Evolutionary conservation across 2,888 invertebrate species (phyloP).

Genomic region (Pyrocoelia pectoralis): DNA sequence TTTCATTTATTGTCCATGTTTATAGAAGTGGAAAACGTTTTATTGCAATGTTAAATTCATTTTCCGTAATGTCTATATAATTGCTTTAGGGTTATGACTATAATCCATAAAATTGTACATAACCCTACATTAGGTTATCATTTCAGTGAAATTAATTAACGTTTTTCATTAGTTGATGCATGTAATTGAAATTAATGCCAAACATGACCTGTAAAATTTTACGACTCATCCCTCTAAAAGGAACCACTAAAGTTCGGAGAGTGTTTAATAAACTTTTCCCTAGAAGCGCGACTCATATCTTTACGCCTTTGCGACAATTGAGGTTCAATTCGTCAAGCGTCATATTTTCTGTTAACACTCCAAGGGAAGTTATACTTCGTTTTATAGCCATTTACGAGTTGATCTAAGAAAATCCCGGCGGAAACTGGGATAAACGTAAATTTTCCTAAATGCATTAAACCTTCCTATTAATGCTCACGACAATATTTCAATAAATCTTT

Average conservation of each 20-base stretch:
- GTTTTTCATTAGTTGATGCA: not conserved
- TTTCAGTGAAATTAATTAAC: not conserved
- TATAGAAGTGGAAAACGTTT: not conserved
- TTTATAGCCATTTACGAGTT: conserved; percentile 21
- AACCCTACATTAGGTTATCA: not conserved
- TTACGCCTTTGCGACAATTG: conserved; percentile 13
- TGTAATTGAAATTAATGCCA: not conserved
- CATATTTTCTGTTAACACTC: conserved; percentile 16
- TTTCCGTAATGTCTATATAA: conserved; percentile 1
- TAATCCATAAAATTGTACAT: not conserved
- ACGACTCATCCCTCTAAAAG: not conserved
- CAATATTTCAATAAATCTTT: conserved; percentile 30
- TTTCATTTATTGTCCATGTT: not conserved
- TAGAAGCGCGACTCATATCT: not conserved
- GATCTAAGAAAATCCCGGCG: conserved; percentile 20
- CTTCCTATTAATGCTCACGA: conserved; percentile 22
- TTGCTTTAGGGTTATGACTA: not conserved
- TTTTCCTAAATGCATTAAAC: conserved; percentile 20
- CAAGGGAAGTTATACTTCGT: conserved; percentile 15
- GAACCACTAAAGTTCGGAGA: conserved; percentile 8
- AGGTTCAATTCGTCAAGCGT: not conserved
- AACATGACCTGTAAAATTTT: not conserved
- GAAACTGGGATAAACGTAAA: conserved; percentile 33
- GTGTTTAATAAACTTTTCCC: conserved; percentile 9
- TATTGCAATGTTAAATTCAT: not conserved